Evolutionary conservation across 2,888 invertebrate species (phyloP), one percentile per base, ranked within the genome.

Genomic region (Hirtodrosophila alboralis): DNA sequence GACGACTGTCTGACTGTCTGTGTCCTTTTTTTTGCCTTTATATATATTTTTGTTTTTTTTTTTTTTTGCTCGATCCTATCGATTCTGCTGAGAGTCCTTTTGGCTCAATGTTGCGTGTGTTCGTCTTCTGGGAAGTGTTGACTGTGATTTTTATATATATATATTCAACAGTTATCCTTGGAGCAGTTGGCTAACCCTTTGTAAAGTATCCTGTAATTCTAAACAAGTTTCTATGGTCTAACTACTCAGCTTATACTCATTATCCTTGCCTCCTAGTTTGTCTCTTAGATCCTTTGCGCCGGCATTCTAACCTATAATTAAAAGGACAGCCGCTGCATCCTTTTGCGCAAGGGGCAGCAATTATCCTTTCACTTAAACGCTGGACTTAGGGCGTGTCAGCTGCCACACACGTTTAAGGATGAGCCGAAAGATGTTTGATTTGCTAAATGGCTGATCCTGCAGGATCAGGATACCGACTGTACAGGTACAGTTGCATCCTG

Each of bases 351-450:
- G 53, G 47, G 26, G 33, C 28, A 38, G n/a, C 37, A 53, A 70
- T 67, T 76, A 62, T 59, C 37, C 37, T 58, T 48, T 59, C 53
- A 48, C 47, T 40, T 9, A 30, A 23, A 5, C 14, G 21, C 18
- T 10, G 12, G n/a, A 16, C 37, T 13, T 6, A 9, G 34, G 70
- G 53, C 51, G 57, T 69, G 62, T 44, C 62, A 60, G 58, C 72
- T 45, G 28, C 49, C 69, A 71, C 6, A 36, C 66, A 72, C 71
- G 74, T 51, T 81, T 14, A 81, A 87, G 81, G 75, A 83, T 66
- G 75, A 78, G 70, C 74, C 75, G 61, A 84, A 87, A 84, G 77
- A 78, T 88, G 78, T 87, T 88, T 87, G 86, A 85, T 71, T 84
- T 83, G 69, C 49, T 69, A 66, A 66, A 45, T 43, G 33, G 12